Base-by-base conservation (phyloP, 1,140 invertebrate species). In the Plectrocnemia conspersa region DNA sequence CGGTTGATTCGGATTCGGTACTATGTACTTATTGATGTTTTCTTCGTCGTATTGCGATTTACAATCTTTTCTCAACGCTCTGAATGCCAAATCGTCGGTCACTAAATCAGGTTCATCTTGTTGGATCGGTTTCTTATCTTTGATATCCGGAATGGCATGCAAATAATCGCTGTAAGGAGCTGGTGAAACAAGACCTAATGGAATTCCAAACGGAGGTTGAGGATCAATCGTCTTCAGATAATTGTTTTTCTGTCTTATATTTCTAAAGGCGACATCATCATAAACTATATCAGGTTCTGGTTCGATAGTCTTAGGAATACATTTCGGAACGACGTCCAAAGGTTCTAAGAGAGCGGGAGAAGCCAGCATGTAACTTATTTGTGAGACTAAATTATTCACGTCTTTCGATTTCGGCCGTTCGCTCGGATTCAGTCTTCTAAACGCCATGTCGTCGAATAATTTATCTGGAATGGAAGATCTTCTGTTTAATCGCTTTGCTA, bases 181-280 rank as follows among this genome's bases (percentile, higher is more conserved):
- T 5, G 82, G 77, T 0, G 86, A 78, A 3, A 91, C 79, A 6
- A 88, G 89, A 3, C 86, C 86, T 7, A 93, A 64, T 0, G 91
- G 90, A 63, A 94, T 93, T 11, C 91, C 91, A 68, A 94, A 93
- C 1, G 88, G 89, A 19, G 89, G 90, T 65, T 93, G 90, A 5
- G 86, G 87, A 50, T 92, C 88, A 0, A 79, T 61, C 1, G 87
- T 78, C 65, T 82, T 86, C 19, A 84, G 70, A 11, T 79, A 79
- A 65, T 81, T 83, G 62, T 88, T 90, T 1, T 84, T 82, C 64
- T 86, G 80, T 63, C 83, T 83, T 45, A 90, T 81, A 61, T 82
- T 89, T 57, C 90, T 77, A 66, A 85, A 91, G 3, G 87, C 82
- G 0, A 93, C 82, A 70, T 94, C 91, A 67, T 94, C 91, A 9